Evolutionary conservation across 1,140 invertebrate species (phyloP), one percentile per base, ranked within the genome.

Genomic region (Drosophila oshimai): DNA sequence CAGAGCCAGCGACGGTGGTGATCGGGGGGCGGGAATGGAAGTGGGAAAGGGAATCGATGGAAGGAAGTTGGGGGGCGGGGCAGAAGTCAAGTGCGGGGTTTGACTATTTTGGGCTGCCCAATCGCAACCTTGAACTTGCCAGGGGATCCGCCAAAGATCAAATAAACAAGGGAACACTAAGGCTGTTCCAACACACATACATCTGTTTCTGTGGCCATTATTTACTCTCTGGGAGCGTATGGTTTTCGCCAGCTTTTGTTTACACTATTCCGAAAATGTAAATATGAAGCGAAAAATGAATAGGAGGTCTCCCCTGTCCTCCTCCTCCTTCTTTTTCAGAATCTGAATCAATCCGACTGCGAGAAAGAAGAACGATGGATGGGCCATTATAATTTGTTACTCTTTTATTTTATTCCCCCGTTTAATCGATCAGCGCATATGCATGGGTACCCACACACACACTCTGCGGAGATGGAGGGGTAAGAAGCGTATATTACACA

Each of bases 381-480:
- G 18, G 50, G 31, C 31, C 26, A 24, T 61, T 60, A 75, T 54
- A 86, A 86, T 86, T 84, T 79, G 69, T 75, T 75, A 71, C 41
- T 80, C 60, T 62, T 69, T 54, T 73, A 61, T 73, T 73, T 83
- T 61, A 71, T 68, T 78, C 37, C 53, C 53, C 68, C 51, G 51
- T 61, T 64, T 81, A 77, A 88, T 87, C 81, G 81, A 77, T 87
- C 81, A 77, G 51, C 64, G 64, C 62, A 81, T 68, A 86, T 75
- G 68, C 74, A 74, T 50, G 47, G 18, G 46, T 34, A 15, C 13
- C 7, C 17, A 62, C 53, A 42, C 31, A 36, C 29, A 51, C 31
- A 39, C 18, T 47, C 26, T 28, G 17, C 17, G 31, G 36, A 24
- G 46, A 34, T 28, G 44, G 60, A 29, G 62, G 55, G 58, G 65